phyloP scores from a whole-genome alignment of 2,113 vertebrate species.

The Brienomyrus longianalis region DNA sequence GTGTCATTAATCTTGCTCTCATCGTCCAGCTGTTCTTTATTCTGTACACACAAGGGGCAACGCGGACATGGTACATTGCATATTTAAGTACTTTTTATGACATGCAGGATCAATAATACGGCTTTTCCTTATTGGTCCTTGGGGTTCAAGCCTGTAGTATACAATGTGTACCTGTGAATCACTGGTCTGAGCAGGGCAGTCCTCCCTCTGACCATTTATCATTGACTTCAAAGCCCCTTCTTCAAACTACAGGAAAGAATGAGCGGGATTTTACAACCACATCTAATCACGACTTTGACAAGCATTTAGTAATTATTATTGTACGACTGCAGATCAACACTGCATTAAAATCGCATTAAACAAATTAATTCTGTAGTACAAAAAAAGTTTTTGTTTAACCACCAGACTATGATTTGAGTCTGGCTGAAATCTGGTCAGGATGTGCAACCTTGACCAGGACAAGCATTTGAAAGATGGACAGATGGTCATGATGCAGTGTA shows the following conservation, averaged over 20 bases:
- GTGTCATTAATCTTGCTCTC: slow-evolving; percentile 65
- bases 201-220: slow-evolving; percentile 59
- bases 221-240: slow-evolving; percentile 68
- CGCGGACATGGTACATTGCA: background rate
- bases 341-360: background rate
- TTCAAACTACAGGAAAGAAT: slow-evolving; percentile 57
- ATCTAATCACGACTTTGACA: background rate
- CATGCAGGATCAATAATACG: background rate
- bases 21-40: slow-evolving; percentile 58
- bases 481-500: background rate
- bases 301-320: background rate
- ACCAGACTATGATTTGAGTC: background rate
- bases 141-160: background rate
- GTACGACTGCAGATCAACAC: background rate
- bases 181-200: slow-evolving; percentile 41
- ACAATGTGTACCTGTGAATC: slow-evolving; percentile 36
- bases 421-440: background rate
- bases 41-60: slow-evolving; percentile 33
- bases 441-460: background rate
- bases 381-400: background rate
- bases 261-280: background rate
- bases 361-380: background rate
- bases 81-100: background rate
- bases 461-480: background rate
- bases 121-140: background rate